Evolutionary conservation across 35 echinoderm and acorn worm species (phyloP).

Genomic region (Nesometra sesokonis): DNA sequence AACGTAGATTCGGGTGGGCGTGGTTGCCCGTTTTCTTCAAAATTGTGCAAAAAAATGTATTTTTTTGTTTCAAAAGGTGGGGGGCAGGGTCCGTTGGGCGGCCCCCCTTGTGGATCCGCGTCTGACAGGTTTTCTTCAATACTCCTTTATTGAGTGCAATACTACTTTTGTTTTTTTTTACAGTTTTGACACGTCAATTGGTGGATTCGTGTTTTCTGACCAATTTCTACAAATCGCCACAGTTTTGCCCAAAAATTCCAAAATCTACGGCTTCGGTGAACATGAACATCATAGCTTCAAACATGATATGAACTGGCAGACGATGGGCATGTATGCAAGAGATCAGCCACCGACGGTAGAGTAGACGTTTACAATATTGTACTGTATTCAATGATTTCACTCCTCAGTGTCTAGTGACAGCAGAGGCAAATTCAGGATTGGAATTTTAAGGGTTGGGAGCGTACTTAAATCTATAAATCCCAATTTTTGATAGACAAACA

Average conservation of each 20-base stretch:
- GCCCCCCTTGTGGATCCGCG: too few relatives aligned
- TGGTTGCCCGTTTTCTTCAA: too few relatives aligned
- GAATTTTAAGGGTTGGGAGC: not conserved
- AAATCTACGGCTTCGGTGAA: constrained; percentile 77
- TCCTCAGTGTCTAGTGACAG: too few relatives aligned
- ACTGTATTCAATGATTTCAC: too few relatives aligned
- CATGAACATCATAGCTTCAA: constrained; percentile 69
- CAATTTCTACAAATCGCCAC: constrained; percentile 75
- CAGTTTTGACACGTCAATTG: constrained; percentile 77
- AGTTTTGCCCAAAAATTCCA: constrained; percentile 32
- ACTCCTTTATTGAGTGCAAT: too few relatives aligned
- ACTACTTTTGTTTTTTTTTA: not conserved
- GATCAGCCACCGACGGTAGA: constrained; percentile 75
- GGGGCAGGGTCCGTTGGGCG: too few relatives aligned
- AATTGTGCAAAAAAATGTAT: too few relatives aligned
- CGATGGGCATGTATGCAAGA: constrained; percentile 65
- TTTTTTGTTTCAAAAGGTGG: too few relatives aligned
- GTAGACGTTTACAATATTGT: not conserved
- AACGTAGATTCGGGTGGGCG: too few relatives aligned
- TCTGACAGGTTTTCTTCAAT: too few relatives aligned
- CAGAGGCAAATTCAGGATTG: not conserved
- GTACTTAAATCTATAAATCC: not conserved
- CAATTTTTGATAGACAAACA: not conserved
- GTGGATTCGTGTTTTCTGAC: constrained; percentile 74
- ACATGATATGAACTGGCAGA: constrained; percentile 77